Conservation (phyloP, 2,113 vertebrate genomes). For the Lichenostomus cassidix region DNA sequence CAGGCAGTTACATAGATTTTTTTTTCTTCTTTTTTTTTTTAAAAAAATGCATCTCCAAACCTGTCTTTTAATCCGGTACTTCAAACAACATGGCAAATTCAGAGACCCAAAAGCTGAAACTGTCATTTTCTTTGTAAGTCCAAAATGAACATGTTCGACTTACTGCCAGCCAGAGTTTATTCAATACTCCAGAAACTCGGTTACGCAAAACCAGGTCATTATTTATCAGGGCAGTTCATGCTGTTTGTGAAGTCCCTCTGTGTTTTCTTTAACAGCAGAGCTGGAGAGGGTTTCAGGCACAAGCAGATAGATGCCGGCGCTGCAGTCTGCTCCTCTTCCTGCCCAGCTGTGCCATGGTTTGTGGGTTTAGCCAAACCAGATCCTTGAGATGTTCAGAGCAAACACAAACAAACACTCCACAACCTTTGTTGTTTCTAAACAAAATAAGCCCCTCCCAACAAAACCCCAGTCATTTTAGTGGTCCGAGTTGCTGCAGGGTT, state of each 20-base stretch:
- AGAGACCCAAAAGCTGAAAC: background rate
- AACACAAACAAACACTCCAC: conserved; percentile 49
- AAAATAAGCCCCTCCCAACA: background rate
- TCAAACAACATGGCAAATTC: background rate
- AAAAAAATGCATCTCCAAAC: background rate
- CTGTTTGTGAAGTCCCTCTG: background rate
- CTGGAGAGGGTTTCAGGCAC: background rate
- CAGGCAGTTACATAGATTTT: background rate
- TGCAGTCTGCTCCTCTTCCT: conserved; percentile 64
- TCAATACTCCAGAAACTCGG: background rate
- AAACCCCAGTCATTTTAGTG: conserved; percentile 5
- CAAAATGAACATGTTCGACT: accelerated
- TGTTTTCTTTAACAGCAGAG: conserved; percentile 9
- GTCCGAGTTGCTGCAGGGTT: conserved; percentile 21
- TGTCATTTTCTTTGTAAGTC: background rate
- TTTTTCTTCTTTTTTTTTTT: background rate
- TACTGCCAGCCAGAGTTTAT: background rate
- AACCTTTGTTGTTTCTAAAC: conserved; percentile 53
- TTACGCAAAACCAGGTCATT: background rate
- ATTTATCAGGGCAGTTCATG: background rate
- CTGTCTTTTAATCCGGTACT: background rate
- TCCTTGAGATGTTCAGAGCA: conserved; percentile 20
- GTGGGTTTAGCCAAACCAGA: conserved; percentile 41
- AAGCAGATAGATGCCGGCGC: background rate
- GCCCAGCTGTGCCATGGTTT: conserved; percentile 62